Base-by-base conservation (phyloP, 2,113 vertebrate species). In the Gobiocypris rarus region DNA sequence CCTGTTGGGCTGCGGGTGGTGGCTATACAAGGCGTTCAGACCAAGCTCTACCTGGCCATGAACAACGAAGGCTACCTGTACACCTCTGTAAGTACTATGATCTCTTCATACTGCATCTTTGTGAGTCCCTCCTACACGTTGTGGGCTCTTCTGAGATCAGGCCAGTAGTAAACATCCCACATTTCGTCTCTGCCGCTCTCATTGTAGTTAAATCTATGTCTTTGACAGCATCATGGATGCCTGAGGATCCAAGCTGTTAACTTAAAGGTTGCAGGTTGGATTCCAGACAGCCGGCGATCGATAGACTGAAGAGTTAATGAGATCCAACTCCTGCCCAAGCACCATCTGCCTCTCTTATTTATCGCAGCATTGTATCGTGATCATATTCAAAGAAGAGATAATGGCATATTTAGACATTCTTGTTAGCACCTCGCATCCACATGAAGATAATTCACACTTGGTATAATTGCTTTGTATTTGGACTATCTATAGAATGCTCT, bases 21-120 rank as follows among this genome's bases (percentile, higher is more conserved):
- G 92, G 98, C 98, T 86, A 99, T 99, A 92, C 98, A 99, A 93
- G 97, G 97, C n/a, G 97, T 98, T 93, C 97, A 99, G 93, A 98
- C 95, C 85, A 99, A 99, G 90, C 92, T 99, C 15, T 99, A 99
- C 87, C 92, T 99, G 95, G 98, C 98, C 71, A 99, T 99, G 98
- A 99, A 99, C 94, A 98, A 97, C 3, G 97, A 98, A 93, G 98
- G 98, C 90, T 99, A 97, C 89, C 95, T 99, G 82, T 99, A 99
- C 90, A 98, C 98, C 92, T 99, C 97, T 85, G 98, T 99, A 94
- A 95, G 97, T 95, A 89, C 58, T 6, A 26, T 1, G 14, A 17
- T 43, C 54, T 10, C 80, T 1, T 69, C 63, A 69, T 38, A 50
- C 31, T 52, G 63, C 63, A 50, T 74, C 43, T 71, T 71, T 45